These are phyloP conservation scores for Fringilla coelebs DNA, from an alignment of 2,797 vertebrate species.

Conservation along the genomic window DNA sequence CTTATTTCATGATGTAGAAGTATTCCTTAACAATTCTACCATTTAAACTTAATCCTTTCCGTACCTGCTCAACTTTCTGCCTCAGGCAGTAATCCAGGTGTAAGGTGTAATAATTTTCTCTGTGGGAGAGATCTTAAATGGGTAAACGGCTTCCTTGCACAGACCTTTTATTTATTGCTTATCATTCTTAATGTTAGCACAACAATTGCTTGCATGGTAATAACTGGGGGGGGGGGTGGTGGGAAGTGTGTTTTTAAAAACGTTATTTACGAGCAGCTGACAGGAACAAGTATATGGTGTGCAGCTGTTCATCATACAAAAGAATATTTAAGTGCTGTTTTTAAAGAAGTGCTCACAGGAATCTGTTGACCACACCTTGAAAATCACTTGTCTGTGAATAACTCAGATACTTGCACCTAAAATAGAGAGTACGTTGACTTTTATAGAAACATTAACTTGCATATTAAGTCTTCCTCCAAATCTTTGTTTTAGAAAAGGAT, in stretches of 20 bases:
- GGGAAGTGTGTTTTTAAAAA: not conserved
- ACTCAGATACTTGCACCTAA: not conserved
- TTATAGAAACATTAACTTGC: not conserved
- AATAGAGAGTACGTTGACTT: not conserved
- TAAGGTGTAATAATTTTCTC: not conserved
- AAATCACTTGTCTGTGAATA: not conserved
- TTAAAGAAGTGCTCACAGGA: not conserved
- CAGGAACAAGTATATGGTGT: not conserved
- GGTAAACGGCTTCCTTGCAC: not conserved
- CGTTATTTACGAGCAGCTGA: not conserved
- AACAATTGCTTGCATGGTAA: not conserved
- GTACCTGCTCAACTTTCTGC: not conserved
- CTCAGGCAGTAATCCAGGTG: not conserved
- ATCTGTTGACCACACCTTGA: not conserved
- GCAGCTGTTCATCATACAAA: not conserved
- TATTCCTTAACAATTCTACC: not conserved
- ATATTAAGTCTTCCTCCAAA: not conserved
- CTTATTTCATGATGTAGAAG: not conserved
- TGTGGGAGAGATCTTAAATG: not conserved
- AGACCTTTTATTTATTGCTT: not conserved
- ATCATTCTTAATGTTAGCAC: not conserved
- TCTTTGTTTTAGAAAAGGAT: not conserved
- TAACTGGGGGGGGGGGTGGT: fast-evolving
- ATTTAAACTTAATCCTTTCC: not conserved
- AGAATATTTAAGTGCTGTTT: not conserved